These are phyloP conservation scores for Tyto alba DNA, from an alignment of 2,113 vertebrate species.

Conservation along the genomic window DNA sequence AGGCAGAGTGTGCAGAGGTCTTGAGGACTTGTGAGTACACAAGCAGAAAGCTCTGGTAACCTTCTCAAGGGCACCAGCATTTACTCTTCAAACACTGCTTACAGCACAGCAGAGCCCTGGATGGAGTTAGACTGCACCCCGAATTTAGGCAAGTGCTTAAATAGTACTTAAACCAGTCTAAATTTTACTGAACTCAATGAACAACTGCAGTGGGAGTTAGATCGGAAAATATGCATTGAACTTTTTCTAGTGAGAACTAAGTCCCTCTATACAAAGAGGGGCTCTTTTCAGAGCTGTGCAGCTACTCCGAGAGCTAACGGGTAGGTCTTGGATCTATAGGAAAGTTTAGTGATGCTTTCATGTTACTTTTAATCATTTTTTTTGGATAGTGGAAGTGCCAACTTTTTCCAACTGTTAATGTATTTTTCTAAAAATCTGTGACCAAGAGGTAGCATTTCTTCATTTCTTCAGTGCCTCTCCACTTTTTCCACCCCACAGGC, in stretches of 20 bases:
- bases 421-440: neutral
- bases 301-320: neutral
- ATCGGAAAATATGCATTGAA: accelerated
- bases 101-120: neutral
- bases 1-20: no score
- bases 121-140: accelerated
- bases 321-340: neutral
- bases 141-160: neutral
- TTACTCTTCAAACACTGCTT: neutral
- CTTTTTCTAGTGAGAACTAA: neutral
- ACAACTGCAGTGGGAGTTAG: neutral
- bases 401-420: neutral
- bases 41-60: neutral
- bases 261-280: neutral
- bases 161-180: neutral
- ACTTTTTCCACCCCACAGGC: neutral
- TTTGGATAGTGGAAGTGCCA: neutral
- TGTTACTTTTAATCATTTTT: neutral
- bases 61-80: neutral
- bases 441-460: neutral
- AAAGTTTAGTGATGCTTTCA: neutral
- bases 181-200: neutral
- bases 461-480: neutral
- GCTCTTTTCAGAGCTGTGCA: neutral
- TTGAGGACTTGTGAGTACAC: neutral